Evolutionary conservation across 2,888 invertebrate genomes (phyloP).

Genomic region (Odontothrips loti): DNA sequence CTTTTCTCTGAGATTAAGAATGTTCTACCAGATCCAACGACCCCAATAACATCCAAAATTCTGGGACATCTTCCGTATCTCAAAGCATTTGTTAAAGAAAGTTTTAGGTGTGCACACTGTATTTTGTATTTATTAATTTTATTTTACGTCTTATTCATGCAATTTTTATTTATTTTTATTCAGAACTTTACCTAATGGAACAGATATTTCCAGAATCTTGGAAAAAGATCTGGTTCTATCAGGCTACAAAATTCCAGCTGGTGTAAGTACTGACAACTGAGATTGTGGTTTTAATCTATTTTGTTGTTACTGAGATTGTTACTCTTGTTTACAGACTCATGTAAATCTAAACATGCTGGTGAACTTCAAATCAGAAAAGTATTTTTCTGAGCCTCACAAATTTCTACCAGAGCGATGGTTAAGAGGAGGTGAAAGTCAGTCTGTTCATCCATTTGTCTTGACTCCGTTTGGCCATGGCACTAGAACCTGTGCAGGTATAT

Average conservation of each 20-base stretch:
- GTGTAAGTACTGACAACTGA: constrained; percentile 41
- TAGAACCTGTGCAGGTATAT: constrained; percentile 52
- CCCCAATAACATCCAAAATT: constrained; percentile 41
- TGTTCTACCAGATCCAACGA: constrained; percentile 37
- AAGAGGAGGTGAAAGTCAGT: constrained; percentile 37
- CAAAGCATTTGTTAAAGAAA: constrained; percentile 50
- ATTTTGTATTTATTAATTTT: not conserved
- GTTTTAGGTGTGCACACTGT: constrained; percentile 43
- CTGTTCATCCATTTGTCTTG: constrained; percentile 50
- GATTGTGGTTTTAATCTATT: not conserved
- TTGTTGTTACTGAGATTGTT: not conserved
- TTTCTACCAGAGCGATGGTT: constrained; percentile 45
- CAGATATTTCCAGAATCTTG: constrained; percentile 44
- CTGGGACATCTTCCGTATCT: constrained; percentile 45
- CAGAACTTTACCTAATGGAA: constrained; percentile 45
- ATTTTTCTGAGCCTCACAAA: constrained; percentile 41
- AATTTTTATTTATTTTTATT: constrained; percentile 29
- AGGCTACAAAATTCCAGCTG: constrained; percentile 46
- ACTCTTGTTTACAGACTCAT: constrained; percentile 38
- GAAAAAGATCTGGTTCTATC: constrained; percentile 45
- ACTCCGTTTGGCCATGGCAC: constrained; percentile 53
- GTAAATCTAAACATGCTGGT: constrained; percentile 41
- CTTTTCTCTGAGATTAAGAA: constrained; percentile 44
- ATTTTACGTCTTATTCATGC: not conserved
- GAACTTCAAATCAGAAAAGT: constrained; percentile 42